Conservation (phyloP, 2,888 invertebrate genomes). For the Panopea generosa region DNA sequence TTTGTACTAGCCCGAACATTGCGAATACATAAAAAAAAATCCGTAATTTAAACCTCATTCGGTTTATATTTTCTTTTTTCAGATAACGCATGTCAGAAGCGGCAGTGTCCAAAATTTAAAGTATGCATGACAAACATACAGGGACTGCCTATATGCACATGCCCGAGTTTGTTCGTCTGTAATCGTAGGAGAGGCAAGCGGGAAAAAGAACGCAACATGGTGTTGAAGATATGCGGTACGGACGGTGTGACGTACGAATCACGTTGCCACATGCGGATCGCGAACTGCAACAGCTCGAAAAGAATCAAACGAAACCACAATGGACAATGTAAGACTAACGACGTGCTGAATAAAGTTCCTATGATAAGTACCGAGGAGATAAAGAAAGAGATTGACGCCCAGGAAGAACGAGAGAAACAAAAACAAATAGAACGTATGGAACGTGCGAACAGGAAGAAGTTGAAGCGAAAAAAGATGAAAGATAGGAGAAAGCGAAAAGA, state of each 20-base stretch:
- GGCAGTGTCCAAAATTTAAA: slow-evolving; percentile 80
- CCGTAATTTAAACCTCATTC: too few species aligned
- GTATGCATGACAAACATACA: slow-evolving; percentile 83
- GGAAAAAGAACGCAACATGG: slow-evolving; percentile 23
- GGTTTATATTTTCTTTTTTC: slow-evolving; percentile 37
- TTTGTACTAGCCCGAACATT: too few species aligned
- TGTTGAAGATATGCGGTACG: slow-evolving; percentile 74
- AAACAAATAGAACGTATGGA: background rate
- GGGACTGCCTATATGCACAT: slow-evolving; percentile 82
- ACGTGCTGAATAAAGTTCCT: background rate
- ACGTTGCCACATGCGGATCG: slow-evolving; percentile 73
- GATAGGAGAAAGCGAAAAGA: slow-evolving; percentile 13
- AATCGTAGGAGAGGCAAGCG: slow-evolving; percentile 56
- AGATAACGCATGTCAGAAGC: slow-evolving; percentile 70
- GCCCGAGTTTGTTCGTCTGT: slow-evolving; percentile 79
- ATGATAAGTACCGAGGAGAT: background rate
- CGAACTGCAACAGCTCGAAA: slow-evolving; percentile 67
- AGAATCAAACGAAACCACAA: slow-evolving; percentile 66
- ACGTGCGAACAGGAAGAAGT: slow-evolving; percentile 9
- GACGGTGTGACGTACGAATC: slow-evolving; percentile 78
- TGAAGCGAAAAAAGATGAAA: slow-evolving; percentile 45
- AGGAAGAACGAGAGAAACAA: slow-evolving; percentile 4
- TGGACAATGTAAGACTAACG: slow-evolving; percentile 49
- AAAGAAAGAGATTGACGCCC: background rate
- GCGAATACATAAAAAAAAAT: too few species aligned